These are phyloP conservation scores for Microplitis manilae DNA, from an alignment of 2,888 invertebrate genomes.

Conservation along the genomic window DNA sequence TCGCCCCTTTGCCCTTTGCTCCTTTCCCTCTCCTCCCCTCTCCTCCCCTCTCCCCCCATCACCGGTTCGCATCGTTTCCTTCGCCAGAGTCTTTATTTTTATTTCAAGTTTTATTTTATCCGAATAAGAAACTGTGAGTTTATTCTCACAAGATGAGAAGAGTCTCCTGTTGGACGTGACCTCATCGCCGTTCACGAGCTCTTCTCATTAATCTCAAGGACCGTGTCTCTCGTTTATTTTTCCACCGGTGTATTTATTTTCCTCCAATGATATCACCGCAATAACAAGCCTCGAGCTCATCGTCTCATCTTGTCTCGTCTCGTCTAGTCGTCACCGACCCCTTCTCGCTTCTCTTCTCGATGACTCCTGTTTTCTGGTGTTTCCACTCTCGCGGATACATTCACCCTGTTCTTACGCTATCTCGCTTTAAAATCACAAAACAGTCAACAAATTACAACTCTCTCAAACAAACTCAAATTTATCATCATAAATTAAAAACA, in stretches of 20 bases:
- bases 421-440: conserved; percentile 1
- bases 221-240: conserved; percentile 47
- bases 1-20: too few relatives aligned
- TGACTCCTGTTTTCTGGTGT: neutral
- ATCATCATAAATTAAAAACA: neutral
- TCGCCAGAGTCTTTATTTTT: neutral
- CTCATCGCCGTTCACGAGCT: conserved; percentile 36
- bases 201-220: conserved; percentile 41
- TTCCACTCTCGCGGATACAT: neutral
- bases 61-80: conserved; percentile 34
- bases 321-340: conserved; percentile 18
- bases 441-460: neutral
- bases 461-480: neutral
- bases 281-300: conserved; percentile 50
- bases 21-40: neutral
- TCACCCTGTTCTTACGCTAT: conserved; percentile 1
- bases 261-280: conserved; percentile 53
- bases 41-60: neutral
- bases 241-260: conserved; percentile 52
- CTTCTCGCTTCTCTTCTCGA: neutral
- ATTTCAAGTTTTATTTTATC: neutral
- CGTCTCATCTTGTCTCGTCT: neutral
- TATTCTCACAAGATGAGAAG: conserved; percentile 28
- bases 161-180: conserved; percentile 40
- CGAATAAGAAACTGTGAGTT: conserved; percentile 16